These are phyloP conservation scores for Trachelus iudaicus DNA, from an alignment of 2,888 invertebrate species.

Conservation along the genomic window DNA sequence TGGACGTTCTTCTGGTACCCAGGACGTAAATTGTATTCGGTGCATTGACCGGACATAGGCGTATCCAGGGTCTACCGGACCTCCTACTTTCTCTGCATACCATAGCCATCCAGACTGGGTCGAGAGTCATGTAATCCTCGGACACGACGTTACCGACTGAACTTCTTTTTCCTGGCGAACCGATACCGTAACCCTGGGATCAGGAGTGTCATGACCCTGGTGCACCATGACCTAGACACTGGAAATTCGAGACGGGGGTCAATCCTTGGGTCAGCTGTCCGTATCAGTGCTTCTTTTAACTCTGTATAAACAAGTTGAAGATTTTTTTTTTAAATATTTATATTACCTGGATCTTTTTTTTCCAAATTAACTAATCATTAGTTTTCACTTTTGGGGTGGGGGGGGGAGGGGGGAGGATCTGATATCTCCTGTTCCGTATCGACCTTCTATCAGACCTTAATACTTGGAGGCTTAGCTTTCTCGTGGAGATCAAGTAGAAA, in stretches of 20 bases:
- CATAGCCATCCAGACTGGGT: conserved; percentile 42
- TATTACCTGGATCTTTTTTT: neutral
- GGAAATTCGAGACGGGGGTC: neutral
- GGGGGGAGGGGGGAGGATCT: too few species aligned
- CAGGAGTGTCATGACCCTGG: neutral
- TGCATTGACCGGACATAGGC: conserved; percentile 49
- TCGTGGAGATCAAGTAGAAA: neutral
- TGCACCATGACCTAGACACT: neutral
- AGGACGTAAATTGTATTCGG: conserved; percentile 22
- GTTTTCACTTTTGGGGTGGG: neutral
- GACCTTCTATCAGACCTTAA: neutral
- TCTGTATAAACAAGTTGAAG: neutral
- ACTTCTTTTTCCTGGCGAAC: neutral
- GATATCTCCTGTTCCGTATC: neutral
- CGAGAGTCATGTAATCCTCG: conserved; percentile 42
- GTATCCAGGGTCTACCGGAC: conserved; percentile 26
- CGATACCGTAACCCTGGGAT: neutral
- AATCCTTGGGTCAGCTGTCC: too few species aligned
- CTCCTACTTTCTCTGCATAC: conserved; percentile 54
- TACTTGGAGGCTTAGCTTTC: neutral
- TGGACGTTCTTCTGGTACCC: neutral
- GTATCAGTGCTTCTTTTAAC: neutral
- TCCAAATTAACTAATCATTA: neutral
- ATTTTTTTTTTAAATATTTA: neutral
- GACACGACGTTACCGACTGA: conserved; percentile 33